Percentiles rank a stretch among this genome's conserved stretches.
phyloP scores from a whole-genome alignment of 2,797 vertebrate species.

The Hapalemur alaotrensis region DNA sequence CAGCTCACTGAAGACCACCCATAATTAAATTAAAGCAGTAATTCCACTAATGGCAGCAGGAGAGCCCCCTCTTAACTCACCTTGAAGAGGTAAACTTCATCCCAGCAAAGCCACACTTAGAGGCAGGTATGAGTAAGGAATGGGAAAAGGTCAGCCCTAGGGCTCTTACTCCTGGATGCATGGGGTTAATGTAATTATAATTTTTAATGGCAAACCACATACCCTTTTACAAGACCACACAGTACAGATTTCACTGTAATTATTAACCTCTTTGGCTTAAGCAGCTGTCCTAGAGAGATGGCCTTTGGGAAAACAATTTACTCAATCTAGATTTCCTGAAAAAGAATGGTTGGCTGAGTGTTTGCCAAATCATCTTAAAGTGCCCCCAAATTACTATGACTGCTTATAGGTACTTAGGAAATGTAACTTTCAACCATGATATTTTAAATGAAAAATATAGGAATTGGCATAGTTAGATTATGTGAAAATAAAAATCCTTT shows the following conservation, averaged over 20 bases:
- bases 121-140: neutral
- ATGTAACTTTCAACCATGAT: neutral
- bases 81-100: neutral
- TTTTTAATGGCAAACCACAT: constrained; percentile 29
- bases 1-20: constrained; percentile 47
- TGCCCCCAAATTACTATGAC: neutral
- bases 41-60: constrained; percentile 8
- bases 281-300: neutral
- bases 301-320: constrained; percentile 2
- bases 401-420: neutral
- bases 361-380: neutral
- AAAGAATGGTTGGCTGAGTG: neutral
- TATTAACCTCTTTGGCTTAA: constrained; percentile 26
- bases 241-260: neutral
- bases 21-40: constrained; percentile 51
- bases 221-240: neutral
- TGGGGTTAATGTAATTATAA: neutral
- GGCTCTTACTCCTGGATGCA: neutral
- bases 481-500: neutral
- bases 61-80: neutral
- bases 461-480: neutral
- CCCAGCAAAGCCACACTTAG: neutral
- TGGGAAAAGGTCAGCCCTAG: neutral
- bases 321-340: neutral
- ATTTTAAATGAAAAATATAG: constrained; percentile 43